Base-by-base conservation (phyloP, 2,888 invertebrate genomes). In the Cosmia pyralina region DNA sequence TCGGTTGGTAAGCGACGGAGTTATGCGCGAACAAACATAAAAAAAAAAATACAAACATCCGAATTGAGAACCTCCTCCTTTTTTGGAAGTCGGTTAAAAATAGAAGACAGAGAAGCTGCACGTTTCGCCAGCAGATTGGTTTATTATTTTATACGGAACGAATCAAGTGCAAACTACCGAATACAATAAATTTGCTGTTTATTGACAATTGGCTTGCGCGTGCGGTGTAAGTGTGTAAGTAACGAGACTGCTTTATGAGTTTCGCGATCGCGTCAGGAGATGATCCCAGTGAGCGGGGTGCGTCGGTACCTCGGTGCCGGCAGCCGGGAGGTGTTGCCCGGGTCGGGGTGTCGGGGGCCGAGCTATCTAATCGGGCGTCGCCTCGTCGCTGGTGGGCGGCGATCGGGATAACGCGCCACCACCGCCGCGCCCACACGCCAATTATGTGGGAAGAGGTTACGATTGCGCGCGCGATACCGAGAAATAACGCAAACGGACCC, bases 391-490 rank as follows among this genome's bases (percentile, higher is more conserved):
- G 94, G 95, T 95, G 94, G 96, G 95, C 94, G 95, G 93, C 92
- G 93, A 94, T 94, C 93, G 92, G 94, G 94, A 95, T 94, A 94
- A 93, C 93, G 90, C 90, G 90, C 93, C 92, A 90, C 91, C 91
- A 90, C 90, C 86, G 88, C 92, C 93, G 94, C 94, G 91, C 96
- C 96, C 94, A 95, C 95, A 93, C 93, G 94, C 95, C 95, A 95
- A 96, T 96, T 96, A 96, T 95, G 95, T 95, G 94, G 95, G 95
- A 95, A 95, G 96, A 95, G 93, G 94, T 94, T 93, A 93, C 94
- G 95, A 95, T 96, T 91, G 92, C 90, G 84, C 89, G 90, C 89
- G 86, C 90, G 95, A 95, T 95, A 95, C 89, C 88, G 88, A 90
- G 87, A 84, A 92, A 91, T 91, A 93, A 93, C 90, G 91, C 92